Base-by-base conservation (phyloP, 2,888 invertebrate genomes). In the Drosophila acutilabella region DNA sequence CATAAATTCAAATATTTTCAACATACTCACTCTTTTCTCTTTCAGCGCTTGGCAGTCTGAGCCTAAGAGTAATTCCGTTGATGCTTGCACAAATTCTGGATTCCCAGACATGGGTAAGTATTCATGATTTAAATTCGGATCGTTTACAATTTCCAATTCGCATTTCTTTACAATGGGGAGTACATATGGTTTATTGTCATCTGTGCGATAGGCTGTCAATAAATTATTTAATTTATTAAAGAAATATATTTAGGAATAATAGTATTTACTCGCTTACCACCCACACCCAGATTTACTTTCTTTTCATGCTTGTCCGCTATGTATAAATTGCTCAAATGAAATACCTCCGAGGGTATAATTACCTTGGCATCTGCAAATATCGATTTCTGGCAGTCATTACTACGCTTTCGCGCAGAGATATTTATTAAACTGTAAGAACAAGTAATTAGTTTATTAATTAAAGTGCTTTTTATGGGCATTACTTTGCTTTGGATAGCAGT, bases 261-360 rank as follows among this genome's bases (percentile, higher is more conserved):
- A 0, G 8, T 5, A 16, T 23, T 0, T 23, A 11, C 10, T 20
- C 1, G 20, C 67, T 60, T 51, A 76, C 76, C 61, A 6, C 69
- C 72, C 1, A 76, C 44, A 11, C 65, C 59, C 1, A 72, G 41
- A 48, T 76, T 76, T 0, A 76, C 72, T 38, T 72, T 76, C 2
- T 54, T 53, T 8, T 54, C 42, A 40, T 53, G 1, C 1, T 38
- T 62, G 36, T 76, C 72, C 0, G 33, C 20, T 0, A 8, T 4
- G 33, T 11, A 74, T 2, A 61, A 33, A 11, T 13, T 44, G 0
- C 23, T 18, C 8, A 61, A 7, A 6, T 62, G 42, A 13, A 75
- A 74, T 0, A 71, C 44, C 16, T 75, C 76, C 11, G 76, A 30
- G 0, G 76, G 71, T 4, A 45, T 36, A 2, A 5, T 11, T 2